Conservation (phyloP, 1,140 invertebrate species). For the Rhyzopertha dominica region DNA sequence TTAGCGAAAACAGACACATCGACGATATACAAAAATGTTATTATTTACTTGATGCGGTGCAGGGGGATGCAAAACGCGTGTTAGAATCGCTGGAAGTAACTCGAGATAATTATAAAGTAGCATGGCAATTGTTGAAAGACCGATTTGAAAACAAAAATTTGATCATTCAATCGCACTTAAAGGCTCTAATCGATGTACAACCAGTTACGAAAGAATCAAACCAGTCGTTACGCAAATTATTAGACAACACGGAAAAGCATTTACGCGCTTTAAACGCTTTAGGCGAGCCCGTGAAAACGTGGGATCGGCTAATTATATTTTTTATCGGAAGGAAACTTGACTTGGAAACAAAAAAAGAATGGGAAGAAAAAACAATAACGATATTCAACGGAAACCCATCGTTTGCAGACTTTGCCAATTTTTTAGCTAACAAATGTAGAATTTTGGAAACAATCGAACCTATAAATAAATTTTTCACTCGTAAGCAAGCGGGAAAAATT, state of each 20-base stretch:
- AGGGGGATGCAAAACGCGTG: constrained; percentile 1
- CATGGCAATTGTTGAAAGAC: constrained; percentile 8
- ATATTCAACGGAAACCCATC: no score
- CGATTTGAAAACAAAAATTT: constrained; percentile 9
- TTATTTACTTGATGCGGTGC: constrained; percentile 3
- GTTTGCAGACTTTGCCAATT: no score
- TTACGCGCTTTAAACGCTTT: constrained; percentile 20
- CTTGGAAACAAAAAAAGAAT: constrained; percentile 15
- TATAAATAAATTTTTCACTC: no score
- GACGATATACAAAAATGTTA: constrained; percentile 9
- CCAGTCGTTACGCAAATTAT: constrained; percentile 11
- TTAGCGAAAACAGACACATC: constrained; percentile 1
- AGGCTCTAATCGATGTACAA: constrained; percentile 15
- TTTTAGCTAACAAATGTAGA: no score
- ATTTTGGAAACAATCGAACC: no score
- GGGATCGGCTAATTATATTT: constrained; percentile 23
- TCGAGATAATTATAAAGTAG: constrained; percentile 5
- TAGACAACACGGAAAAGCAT: constrained; percentile 18
- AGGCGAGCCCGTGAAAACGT: constrained; percentile 19
- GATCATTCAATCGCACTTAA: background rate
- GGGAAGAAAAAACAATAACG: no score
- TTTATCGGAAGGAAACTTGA: constrained; percentile 21
- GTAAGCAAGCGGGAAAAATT: no score
- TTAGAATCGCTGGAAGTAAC: constrained; percentile 10
- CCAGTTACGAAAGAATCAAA: constrained; percentile 16